phyloP scores from a whole-genome alignment of 2,113 vertebrate species.

The Calonectris borealis region DNA sequence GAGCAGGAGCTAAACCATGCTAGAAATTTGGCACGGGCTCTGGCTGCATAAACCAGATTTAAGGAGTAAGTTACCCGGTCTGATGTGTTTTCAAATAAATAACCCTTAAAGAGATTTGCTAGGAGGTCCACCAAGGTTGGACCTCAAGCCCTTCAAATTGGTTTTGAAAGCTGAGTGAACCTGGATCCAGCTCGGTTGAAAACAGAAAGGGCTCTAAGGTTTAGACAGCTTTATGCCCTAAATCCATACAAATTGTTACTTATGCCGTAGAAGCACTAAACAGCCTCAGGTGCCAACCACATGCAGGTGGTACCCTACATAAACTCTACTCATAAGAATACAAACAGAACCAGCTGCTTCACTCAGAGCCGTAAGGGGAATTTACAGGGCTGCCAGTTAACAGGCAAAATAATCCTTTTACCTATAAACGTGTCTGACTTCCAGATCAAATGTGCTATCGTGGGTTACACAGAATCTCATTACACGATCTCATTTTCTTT shows the following conservation, averaged over 20 bases:
- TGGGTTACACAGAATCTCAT: neutral
- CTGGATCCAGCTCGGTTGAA: neutral
- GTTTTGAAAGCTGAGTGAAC: neutral
- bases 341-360: neutral
- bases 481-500: neutral
- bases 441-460: neutral
- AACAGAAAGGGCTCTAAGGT: neutral
- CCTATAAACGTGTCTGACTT: neutral
- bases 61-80: neutral
- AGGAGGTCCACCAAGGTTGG: neutral
- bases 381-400: neutral
- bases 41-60: neutral
- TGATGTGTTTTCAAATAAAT: neutral
- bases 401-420: neutral
- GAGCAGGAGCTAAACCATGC: neutral
- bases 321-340: neutral
- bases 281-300: neutral
- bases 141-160: neutral
- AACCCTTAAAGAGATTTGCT: neutral
- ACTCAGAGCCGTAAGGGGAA: neutral
- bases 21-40: neutral
- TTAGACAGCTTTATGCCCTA: neutral
- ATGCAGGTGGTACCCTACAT: rapidly evolving
- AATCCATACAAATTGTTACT: neutral
- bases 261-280: neutral